Evolutionary conservation across 2,113 vertebrate species (phyloP).

Genomic region (Alligator mississippiensis): DNA sequence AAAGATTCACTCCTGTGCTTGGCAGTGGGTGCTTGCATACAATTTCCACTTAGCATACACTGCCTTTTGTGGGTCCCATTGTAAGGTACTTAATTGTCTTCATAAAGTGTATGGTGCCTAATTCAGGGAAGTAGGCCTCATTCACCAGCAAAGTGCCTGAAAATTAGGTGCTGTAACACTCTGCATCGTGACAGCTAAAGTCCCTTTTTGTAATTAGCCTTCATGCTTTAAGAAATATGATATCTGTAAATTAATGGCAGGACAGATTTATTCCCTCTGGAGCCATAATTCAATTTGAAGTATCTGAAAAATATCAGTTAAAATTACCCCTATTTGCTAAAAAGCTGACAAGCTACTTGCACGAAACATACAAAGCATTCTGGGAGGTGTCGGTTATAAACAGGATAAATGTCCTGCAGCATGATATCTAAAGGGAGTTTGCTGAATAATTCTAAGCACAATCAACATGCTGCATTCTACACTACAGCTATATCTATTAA

Average conservation of each 20-base stretch:
- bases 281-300: conserved; percentile 58
- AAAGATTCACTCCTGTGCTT: too few relatives aligned
- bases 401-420: conserved; percentile 49
- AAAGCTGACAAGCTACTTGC: conserved; percentile 60
- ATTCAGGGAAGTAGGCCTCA: too few relatives aligned
- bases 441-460: conserved; percentile 39
- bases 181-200: not conserved
- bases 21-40: too few relatives aligned
- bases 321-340: conserved; percentile 55
- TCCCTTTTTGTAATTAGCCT: not conserved
- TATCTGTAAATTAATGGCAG: conserved; percentile 38
- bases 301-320: conserved; percentile 48
- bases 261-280: conserved; percentile 44
- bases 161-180: too few relatives aligned
- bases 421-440: conserved; percentile 42
- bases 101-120: too few relatives aligned
- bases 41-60: too few relatives aligned
- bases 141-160: too few relatives aligned
- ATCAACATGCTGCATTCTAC: not conserved
- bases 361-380: conserved; percentile 40
- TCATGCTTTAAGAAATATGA: not conserved
- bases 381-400: conserved; percentile 58
- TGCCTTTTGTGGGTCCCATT: too few relatives aligned
- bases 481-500: not conserved
- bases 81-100: too few relatives aligned